phyloP scores from a whole-genome alignment of 2,797 vertebrate species.

The Cirrhinus molitorella region DNA sequence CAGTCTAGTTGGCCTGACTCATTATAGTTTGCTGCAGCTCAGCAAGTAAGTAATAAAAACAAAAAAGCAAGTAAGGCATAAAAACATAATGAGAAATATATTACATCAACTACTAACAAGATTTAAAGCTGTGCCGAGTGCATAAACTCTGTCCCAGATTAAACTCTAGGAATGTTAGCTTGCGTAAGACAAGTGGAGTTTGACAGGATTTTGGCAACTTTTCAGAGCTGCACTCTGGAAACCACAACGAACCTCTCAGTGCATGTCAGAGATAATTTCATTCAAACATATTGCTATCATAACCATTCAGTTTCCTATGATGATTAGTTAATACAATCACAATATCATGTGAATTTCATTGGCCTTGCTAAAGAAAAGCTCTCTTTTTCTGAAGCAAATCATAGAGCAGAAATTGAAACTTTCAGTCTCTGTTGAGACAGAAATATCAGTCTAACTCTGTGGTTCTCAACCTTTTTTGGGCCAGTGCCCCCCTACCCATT shows the following conservation, averaged over 20 bases:
- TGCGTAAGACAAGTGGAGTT: not conserved
- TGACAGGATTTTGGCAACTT: slow-evolving; percentile 19
- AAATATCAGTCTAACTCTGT: slow-evolving; percentile 3
- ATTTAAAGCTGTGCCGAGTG: not conserved
- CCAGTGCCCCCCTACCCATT: no score
- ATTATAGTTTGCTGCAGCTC: not conserved
- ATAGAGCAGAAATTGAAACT: not conserved
- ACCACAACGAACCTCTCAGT: slow-evolving; percentile 9
- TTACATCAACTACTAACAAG: not conserved
- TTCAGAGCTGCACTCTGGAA: slow-evolving; percentile 8
- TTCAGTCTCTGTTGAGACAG: not conserved
- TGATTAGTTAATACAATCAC: slow-evolving; percentile 18
- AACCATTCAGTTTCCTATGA: not conserved
- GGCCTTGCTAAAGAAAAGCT: not conserved
- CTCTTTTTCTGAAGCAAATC: not conserved
- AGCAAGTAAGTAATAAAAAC: no score
- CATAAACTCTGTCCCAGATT: not conserved
- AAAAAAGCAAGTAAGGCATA: not conserved
- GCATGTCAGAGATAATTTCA: slow-evolving; percentile 28
- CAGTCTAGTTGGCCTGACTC: not conserved
- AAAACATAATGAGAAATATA: slow-evolving; percentile 5
- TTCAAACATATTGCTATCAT: slow-evolving; percentile 9
- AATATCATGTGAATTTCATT: slow-evolving; percentile 15
- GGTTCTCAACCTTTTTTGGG: no score
- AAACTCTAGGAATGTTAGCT: slow-evolving; percentile 22